Percentiles rank a stretch among this genome's conserved stretches.
Conservation (phyloP, 2,113 vertebrate species). For the Ondatra zibethicus region DNA sequence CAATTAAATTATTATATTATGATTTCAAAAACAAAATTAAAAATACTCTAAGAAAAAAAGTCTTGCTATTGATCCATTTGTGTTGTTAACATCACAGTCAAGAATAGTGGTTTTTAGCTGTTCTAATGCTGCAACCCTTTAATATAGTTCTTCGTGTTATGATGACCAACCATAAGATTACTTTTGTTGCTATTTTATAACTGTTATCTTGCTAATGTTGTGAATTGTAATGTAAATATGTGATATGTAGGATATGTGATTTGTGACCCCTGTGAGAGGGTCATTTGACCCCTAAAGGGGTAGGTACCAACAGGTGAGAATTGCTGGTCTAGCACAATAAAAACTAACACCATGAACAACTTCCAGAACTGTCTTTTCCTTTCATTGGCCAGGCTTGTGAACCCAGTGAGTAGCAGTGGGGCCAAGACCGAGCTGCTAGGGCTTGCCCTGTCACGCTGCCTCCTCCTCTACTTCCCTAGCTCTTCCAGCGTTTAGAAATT, state of each 20-base stretch:
- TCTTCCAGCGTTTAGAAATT: not conserved
- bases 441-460: fast-evolving
- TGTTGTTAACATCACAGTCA: not conserved
- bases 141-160: not conserved
- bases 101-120: not conserved
- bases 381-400: not conserved
- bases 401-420: not conserved
- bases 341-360: not conserved
- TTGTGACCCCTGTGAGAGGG: not conserved
- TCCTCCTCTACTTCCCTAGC: not conserved
- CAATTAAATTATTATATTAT: not conserved
- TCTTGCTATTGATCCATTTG: not conserved
- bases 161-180: not conserved
- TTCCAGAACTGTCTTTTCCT: not conserved
- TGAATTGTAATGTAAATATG: not conserved
- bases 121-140: not conserved
- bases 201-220: not conserved
- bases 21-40: not conserved
- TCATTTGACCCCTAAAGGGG: not conserved
- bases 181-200: not conserved
- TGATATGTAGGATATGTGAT: not conserved
- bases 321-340: not conserved
- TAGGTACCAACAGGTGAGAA: not conserved
- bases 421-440: not conserved
- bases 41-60: not conserved